phyloP scores from a whole-genome alignment of 1,140 invertebrate genomes.

The Pseudomyrmex pallidus region DNA sequence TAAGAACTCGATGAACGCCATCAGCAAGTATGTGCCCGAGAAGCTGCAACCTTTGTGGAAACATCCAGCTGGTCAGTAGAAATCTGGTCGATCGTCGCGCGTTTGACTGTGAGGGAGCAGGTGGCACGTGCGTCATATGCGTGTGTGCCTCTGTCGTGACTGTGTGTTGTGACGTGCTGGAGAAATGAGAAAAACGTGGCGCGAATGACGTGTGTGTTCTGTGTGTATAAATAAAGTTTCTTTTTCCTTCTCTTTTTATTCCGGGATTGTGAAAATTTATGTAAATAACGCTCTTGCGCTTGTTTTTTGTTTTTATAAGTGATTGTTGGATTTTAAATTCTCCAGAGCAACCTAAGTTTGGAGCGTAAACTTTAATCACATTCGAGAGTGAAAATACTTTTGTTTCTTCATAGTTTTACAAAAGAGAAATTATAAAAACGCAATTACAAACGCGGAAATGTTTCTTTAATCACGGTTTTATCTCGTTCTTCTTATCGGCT shows the following conservation, averaged over 20 bases:
- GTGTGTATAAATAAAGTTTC: neutral
- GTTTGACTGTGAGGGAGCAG: slow-evolving; percentile 4
- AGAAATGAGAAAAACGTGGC: neutral
- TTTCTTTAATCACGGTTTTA: neutral
- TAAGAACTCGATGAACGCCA: slow-evolving; percentile 87
- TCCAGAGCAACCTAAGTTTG: no score
- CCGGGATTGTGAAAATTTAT: neutral
- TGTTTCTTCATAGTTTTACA: neutral
- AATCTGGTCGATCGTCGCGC: slow-evolving; percentile 24
- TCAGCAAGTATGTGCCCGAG: slow-evolving; percentile 91
- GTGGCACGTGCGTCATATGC: slow-evolving; percentile 58
- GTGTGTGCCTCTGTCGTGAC: neutral
- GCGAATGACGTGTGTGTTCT: neutral
- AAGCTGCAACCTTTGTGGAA: slow-evolving; percentile 94
- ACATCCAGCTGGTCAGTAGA: slow-evolving; percentile 93
- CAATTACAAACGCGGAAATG: neutral
- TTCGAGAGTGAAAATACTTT: no score
- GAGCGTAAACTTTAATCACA: no score
- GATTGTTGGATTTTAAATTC: neutral
- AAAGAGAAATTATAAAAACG: neutral
- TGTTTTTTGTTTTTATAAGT: neutral
- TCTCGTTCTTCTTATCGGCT: neutral
- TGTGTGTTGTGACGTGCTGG: neutral
- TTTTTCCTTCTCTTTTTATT: neutral
- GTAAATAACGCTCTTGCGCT: neutral